A percentile compares a stretch with the other conserved stretches of the same genome.
Conservation (phyloP, 2,113 vertebrate species). For the Neolamprologus variostigma region DNA sequence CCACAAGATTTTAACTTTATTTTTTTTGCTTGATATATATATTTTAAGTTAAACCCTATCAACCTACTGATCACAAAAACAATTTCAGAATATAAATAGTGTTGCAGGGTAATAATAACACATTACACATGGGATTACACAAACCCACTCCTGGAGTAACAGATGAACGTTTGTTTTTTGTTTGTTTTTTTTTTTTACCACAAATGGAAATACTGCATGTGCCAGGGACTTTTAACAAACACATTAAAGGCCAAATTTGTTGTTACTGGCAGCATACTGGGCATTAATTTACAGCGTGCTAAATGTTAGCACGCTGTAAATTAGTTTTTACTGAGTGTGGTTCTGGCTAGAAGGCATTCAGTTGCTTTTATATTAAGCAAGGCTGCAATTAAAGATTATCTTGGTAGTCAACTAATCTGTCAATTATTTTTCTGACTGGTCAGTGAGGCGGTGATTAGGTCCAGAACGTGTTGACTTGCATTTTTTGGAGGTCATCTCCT, state of each 20-base stretch:
- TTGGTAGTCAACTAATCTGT: neutral
- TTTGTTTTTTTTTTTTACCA: neutral
- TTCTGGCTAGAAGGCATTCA: neutral
- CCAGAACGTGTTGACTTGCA: neutral
- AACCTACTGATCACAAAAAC: neutral
- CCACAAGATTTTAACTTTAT: neutral
- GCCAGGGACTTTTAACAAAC: neutral
- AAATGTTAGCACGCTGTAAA: neutral
- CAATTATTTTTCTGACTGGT: neutral
- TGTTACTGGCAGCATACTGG: neutral
- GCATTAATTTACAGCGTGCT: neutral
- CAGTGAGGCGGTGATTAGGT: neutral
- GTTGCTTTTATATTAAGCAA: neutral
- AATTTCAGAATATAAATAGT: neutral
- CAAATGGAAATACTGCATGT: neutral
- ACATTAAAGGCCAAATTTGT: neutral
- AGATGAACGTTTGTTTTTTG: neutral
- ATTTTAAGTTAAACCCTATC: neutral
- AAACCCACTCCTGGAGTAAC: neutral
- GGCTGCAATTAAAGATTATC: neutral
- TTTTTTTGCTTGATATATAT: neutral
- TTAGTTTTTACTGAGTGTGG: neutral
- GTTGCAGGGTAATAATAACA: neutral
- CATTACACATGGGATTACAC: neutral
- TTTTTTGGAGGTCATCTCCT: neutral